Evolutionary conservation across 92 coral and sea anemone genomes (phyloP).

Genomic region (Parazoanthus atlanticus): DNA sequence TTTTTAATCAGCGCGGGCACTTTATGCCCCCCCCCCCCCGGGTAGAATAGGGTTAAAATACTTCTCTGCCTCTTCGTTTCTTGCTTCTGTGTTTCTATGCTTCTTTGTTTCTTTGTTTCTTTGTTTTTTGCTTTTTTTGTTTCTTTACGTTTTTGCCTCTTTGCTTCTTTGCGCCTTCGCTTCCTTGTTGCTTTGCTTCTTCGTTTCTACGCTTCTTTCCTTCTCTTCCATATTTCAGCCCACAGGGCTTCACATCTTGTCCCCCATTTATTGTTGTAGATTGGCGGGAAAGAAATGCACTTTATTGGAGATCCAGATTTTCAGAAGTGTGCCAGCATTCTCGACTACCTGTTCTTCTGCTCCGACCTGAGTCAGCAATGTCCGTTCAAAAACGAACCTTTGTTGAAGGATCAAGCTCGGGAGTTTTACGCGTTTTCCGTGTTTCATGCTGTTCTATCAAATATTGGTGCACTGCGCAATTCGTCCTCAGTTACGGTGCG

Average conservation of each 20-base stretch:
- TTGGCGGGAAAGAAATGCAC: background rate
- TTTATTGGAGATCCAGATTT: slow-evolving; percentile 23
- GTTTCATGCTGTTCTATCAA: slow-evolving; percentile 16
- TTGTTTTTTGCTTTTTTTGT: no score
- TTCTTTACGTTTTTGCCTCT: no score
- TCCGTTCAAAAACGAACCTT: slow-evolving; percentile 5
- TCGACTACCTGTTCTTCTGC: slow-evolving; percentile 42
- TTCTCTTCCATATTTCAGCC: background rate
- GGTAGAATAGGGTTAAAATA: no score
- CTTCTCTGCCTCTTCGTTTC: no score
- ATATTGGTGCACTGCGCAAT: slow-evolving; percentile 39
- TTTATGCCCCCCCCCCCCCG: no score
- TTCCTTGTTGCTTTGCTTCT: no score
- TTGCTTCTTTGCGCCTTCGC: no score
- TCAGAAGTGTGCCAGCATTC: slow-evolving; percentile 16
- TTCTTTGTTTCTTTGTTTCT: no score
- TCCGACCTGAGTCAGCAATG: background rate
- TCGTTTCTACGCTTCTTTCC: background rate
- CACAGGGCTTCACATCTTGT: background rate
- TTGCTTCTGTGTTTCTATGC: no score
- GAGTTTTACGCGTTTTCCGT: slow-evolving; percentile 36
- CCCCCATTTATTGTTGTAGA: background rate
- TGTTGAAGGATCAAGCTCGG: slow-evolving; percentile 8
- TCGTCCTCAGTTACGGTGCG: slow-evolving; percentile 17
- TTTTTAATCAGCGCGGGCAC: no score